These are phyloP conservation scores for Sparus aurata DNA, from an alignment of 2,797 vertebrate species.

Conservation along the genomic window DNA sequence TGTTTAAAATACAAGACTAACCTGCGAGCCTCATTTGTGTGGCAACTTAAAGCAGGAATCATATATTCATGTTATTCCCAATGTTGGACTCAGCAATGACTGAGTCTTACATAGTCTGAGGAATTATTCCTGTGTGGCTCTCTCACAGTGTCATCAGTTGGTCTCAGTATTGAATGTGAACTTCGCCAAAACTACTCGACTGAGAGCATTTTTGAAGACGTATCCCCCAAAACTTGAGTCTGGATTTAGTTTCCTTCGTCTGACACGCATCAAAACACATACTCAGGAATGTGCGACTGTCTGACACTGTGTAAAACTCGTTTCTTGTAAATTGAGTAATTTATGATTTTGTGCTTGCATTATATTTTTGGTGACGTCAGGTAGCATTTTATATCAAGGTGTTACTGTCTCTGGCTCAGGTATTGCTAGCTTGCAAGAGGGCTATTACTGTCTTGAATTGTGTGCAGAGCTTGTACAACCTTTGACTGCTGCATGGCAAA, in stretches of 20 bases:
- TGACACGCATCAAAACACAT: too few relatives aligned
- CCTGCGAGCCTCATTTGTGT: conserved; percentile 43
- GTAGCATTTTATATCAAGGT: too few relatives aligned
- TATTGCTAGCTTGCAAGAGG: too few relatives aligned
- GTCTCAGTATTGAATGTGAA: not conserved
- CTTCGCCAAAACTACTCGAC: not conserved
- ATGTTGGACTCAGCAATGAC: conserved; percentile 17
- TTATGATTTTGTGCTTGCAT: too few relatives aligned
- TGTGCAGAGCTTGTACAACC: too few relatives aligned
- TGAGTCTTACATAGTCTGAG: conserved; percentile 1
- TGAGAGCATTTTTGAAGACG: not conserved
- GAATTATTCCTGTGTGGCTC: conserved; percentile 13
- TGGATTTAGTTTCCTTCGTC: not conserved
- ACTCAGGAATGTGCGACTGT: too few relatives aligned
- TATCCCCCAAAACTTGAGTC: not conserved
- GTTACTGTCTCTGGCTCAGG: too few relatives aligned
- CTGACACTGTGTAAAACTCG: too few relatives aligned
- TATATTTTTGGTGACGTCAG: too few relatives aligned
- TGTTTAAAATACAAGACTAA: conserved; percentile 45
- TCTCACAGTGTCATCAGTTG: not conserved
- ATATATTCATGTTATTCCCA: conserved; percentile 50
- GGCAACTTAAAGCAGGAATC: conserved; percentile 35
- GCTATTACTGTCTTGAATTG: too few relatives aligned
- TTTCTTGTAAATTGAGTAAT: too few relatives aligned
- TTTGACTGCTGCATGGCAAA: too few relatives aligned